Conservation (phyloP, 2,888 invertebrate species). For the Eupithecia tripunctaria region DNA sequence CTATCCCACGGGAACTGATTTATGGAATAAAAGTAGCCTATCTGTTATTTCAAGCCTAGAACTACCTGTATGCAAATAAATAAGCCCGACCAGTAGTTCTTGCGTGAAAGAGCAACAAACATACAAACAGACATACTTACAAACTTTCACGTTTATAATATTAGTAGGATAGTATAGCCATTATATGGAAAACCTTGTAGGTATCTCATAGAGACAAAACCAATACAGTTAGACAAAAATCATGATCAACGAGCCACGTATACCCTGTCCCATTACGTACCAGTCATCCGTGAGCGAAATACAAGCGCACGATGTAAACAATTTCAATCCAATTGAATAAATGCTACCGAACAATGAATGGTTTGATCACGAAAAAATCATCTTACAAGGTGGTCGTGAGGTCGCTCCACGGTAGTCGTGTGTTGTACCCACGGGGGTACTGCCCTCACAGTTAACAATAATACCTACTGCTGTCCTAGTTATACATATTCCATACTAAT, state of each 20-base stretch:
- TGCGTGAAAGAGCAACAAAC: too few relatives aligned
- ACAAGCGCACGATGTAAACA: constrained; percentile 67
- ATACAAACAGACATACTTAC: too few relatives aligned
- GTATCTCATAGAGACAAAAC: constrained; percentile 16
- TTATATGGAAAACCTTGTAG: background rate
- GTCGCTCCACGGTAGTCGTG: constrained; percentile 74
- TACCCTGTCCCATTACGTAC: constrained; percentile 34
- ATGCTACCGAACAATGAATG: constrained; percentile 82
- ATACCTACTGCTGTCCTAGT: background rate
- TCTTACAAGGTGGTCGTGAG: constrained; percentile 80
- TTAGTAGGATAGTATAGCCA: too few relatives aligned
- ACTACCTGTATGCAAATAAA: too few relatives aligned
- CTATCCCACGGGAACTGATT: too few relatives aligned
- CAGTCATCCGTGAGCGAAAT: constrained; percentile 61
- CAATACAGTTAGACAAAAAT: constrained; percentile 23
- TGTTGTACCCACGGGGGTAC: constrained; percentile 33
- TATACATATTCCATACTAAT: background rate
- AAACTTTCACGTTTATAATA: too few relatives aligned
- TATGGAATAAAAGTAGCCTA: too few relatives aligned
- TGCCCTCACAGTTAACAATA: background rate
- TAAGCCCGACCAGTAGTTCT: too few relatives aligned
- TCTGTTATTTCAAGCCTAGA: too few relatives aligned
- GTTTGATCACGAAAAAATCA: constrained; percentile 83
- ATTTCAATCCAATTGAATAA: constrained; percentile 77
- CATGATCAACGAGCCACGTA: constrained; percentile 32